phyloP scores from a whole-genome alignment of 2,113 vertebrate genomes.

The Myotis brandtii region DNA sequence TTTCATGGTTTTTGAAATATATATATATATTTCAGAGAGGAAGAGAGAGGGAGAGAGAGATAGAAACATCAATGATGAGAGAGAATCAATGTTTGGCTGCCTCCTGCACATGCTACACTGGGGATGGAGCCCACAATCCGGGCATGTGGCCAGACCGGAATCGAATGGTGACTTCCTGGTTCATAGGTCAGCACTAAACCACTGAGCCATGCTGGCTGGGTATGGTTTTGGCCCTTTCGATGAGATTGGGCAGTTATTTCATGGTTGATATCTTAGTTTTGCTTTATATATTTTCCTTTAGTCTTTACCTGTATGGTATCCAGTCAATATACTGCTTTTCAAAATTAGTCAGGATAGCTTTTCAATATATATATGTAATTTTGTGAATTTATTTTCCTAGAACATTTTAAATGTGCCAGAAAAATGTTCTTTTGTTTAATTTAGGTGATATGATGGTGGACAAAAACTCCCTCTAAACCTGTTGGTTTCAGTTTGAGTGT shows the following conservation, averaged over 20 bases:
- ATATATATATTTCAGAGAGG: no score
- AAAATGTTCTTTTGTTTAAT: neutral
- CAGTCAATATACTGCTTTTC: neutral
- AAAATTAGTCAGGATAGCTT: neutral
- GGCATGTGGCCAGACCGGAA: no score
- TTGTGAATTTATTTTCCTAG: neutral
- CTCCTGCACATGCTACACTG: no score
- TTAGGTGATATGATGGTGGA: neutral
- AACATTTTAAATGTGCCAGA: neutral
- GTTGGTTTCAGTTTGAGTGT: neutral
- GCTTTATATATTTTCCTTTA: neutral
- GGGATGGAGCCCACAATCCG: no score
- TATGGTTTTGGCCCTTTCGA: neutral
- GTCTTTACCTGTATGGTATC: neutral
- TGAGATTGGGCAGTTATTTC: neutral
- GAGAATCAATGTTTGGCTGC: no score
- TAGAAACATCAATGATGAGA: no score
- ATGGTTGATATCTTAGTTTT: neutral
- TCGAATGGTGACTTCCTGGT: no score
- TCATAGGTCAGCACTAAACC: no score
- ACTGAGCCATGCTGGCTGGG: no score
- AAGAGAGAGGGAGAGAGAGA: no score
- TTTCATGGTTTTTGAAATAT: neutral
- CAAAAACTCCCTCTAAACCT: neutral
- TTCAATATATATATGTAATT: neutral